phyloP scores from a whole-genome alignment of 2,797 vertebrate species.

The Simalia tracyae region DNA sequence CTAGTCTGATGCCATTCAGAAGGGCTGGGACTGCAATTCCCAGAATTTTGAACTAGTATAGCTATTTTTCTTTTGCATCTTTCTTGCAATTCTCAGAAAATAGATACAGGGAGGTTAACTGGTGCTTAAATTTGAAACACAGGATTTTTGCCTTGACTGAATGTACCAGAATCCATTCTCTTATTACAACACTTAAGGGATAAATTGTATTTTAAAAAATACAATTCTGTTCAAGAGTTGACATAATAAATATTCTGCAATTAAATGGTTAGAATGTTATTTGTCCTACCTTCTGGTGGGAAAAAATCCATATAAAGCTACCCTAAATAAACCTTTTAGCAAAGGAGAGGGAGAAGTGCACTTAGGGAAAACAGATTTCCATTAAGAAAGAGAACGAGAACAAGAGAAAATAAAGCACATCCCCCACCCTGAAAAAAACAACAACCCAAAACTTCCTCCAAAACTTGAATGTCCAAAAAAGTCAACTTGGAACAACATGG shows the following conservation, averaged over 20 bases:
- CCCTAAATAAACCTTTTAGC: conserved; percentile 19
- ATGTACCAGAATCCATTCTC: neutral
- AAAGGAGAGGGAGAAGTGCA: neutral
- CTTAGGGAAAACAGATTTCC: neutral
- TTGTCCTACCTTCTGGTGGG: conserved; percentile 30
- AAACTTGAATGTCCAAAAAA: neutral
- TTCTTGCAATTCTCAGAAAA: neutral
- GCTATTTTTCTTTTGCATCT: neutral
- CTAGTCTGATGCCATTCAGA: neutral
- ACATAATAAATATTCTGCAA: neutral
- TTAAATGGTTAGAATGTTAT: conserved; percentile 17
- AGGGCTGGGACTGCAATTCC: neutral
- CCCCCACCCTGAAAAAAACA: neutral
- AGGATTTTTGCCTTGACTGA: neutral
- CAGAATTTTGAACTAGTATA: neutral
- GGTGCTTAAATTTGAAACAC: neutral
- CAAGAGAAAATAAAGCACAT: conserved; percentile 14
- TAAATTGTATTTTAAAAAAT: neutral
- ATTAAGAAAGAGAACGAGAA: neutral
- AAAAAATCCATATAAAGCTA: conserved; percentile 19
- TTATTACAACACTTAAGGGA: neutral
- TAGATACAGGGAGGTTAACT: neutral
- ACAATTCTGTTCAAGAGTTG: neutral
- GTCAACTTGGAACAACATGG: conserved; percentile 8
- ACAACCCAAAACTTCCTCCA: neutral